These are phyloP conservation scores for Lithophane leautieri DNA, from an alignment of 2,888 invertebrate genomes.

Conservation along the genomic window DNA sequence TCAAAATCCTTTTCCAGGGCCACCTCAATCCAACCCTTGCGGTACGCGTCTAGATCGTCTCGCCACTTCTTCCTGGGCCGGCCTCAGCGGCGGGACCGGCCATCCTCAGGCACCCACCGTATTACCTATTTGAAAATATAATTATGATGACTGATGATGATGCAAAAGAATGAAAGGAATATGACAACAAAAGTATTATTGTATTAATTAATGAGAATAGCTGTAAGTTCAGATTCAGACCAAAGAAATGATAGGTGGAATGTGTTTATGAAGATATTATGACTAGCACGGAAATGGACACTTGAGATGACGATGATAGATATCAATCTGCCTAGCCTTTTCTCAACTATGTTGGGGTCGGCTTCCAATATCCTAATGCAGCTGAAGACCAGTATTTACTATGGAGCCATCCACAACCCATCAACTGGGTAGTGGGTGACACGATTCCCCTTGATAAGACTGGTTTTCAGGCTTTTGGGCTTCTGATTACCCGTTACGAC, in stretches of 20 bases:
- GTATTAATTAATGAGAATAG: neutral
- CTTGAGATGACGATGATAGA: neutral
- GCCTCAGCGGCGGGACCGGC: no score
- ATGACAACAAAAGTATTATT: neutral
- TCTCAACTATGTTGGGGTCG: neutral
- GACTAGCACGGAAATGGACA: neutral
- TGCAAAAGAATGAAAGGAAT: neutral
- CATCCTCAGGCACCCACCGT: no score
- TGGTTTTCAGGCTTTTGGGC: neutral
- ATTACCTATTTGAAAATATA: neutral
- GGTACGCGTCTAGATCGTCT: no score
- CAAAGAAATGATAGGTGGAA: neutral
- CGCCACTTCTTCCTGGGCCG: no score
- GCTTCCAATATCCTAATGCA: neutral
- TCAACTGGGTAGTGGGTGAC: no score
- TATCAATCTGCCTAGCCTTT: neutral
- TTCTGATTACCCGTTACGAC: neutral
- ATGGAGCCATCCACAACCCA: neutral
- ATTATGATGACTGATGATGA: neutral
- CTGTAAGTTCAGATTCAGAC: neutral
- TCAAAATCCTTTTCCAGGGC: no score
- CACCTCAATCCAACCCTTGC: no score
- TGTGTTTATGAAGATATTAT: neutral
- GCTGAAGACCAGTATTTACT: neutral
- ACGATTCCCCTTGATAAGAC: neutral